Percentiles rank a stretch among this genome's conserved stretches.
Evolutionary conservation across 1,140 invertebrate species (phyloP).

Genomic region (Oscheius sp.): DNA sequence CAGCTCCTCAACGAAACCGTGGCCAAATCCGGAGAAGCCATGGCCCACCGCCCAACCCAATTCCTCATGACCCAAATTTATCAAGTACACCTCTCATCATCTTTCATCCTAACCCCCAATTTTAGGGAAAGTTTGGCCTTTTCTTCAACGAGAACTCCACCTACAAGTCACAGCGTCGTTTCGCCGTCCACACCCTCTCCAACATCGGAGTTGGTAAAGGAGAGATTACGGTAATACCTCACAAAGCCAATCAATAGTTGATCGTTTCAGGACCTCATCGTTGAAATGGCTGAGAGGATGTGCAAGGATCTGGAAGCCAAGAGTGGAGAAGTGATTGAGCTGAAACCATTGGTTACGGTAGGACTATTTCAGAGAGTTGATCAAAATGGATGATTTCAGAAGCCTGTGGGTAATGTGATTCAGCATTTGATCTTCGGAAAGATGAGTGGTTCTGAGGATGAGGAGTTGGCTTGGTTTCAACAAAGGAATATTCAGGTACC

Average conservation of each 20-base stretch:
- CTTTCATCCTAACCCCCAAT: neutral
- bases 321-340: neutral
- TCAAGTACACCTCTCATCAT: neutral
- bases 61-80: neutral
- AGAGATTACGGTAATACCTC: neutral
- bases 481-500: neutral
- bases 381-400: neutral
- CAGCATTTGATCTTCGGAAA: constrained; percentile 24
- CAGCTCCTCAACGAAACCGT: neutral
- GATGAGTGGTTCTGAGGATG: constrained; percentile 5
- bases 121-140: constrained; percentile 25
- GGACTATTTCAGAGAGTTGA: neutral
- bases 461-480: constrained; percentile 6
- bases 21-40: neutral
- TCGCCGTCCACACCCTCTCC: constrained; percentile 14
- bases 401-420: constrained; percentile 33
- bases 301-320: constrained; percentile 4
- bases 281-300: constrained; percentile 4
- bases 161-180: constrained; percentile 20
- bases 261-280: constrained; percentile 6
- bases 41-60: neutral
- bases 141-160: constrained; percentile 28
- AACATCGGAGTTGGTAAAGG: constrained; percentile 18
- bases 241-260: neutral
- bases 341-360: constrained; percentile 13